phyloP scores from a whole-genome alignment of 2,797 vertebrate genomes.

The Macropodus opercularis region DNA sequence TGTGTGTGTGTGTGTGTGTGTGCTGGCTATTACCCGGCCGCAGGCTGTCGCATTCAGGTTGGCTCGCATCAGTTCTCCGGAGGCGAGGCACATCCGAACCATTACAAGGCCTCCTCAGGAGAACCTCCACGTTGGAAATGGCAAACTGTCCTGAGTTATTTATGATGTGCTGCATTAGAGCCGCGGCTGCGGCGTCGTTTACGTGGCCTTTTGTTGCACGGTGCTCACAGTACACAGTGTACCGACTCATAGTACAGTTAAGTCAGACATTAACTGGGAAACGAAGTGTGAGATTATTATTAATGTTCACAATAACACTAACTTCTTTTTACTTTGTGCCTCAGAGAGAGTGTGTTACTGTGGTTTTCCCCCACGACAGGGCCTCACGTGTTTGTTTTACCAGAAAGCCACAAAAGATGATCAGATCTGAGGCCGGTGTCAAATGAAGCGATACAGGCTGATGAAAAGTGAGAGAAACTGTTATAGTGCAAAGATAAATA shows the following conservation, averaged over 20 bases:
- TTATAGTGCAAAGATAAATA: constrained; percentile 19
- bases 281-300: constrained; percentile 33
- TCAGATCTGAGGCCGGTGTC: constrained; percentile 30
- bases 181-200: constrained; percentile 35
- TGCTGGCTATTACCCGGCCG: constrained; percentile 59
- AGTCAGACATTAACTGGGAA: constrained; percentile 11
- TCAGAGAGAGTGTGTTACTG: not conserved
- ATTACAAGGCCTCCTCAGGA: constrained; percentile 55
- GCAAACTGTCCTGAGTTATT: constrained; percentile 73
- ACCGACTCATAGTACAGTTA: not conserved
- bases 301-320: constrained; percentile 28
- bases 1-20: too few species aligned
- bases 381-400: constrained; percentile 9
- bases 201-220: constrained; percentile 31
- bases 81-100: constrained; percentile 56
- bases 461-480: constrained; percentile 22
- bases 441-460: constrained; percentile 30
- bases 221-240: constrained; percentile 5
- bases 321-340: constrained; percentile 17
- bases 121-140: constrained; percentile 52
- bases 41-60: constrained; percentile 42
- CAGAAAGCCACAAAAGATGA: constrained; percentile 19
- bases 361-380: not conserved
- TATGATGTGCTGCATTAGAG: constrained; percentile 69
- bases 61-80: constrained; percentile 63